phyloP scores from a whole-genome alignment of 2,113 vertebrate species.

The Neofelis nebulosa region DNA sequence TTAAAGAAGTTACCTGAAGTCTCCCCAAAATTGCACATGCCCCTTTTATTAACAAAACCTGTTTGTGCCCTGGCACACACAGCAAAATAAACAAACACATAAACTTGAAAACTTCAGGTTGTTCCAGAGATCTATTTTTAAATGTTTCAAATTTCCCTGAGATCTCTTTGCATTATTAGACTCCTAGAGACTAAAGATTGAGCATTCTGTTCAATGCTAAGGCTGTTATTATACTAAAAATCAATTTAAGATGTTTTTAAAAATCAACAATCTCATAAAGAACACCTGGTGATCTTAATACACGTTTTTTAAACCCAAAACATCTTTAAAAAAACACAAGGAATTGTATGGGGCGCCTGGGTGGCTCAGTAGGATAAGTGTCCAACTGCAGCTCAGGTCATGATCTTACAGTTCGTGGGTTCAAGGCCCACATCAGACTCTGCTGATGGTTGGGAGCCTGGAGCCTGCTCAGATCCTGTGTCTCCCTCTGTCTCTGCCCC shows the following conservation, averaged over 20 bases:
- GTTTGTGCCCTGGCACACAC: neutral
- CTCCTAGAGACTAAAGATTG: neutral
- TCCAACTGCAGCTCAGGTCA: too few species aligned
- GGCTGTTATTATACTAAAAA: neutral
- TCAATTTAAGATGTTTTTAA: slow-evolving; percentile 12
- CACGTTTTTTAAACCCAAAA: neutral
- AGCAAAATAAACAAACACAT: neutral
- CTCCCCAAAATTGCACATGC: neutral
- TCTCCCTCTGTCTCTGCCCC: too few species aligned
- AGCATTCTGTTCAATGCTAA: slow-evolving; percentile 1
- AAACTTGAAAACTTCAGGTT: neutral
- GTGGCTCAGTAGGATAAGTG: too few species aligned
- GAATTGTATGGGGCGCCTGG: too few species aligned
- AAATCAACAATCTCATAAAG: slow-evolving; percentile 20
- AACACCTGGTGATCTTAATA: neutral
- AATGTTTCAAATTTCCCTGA: neutral
- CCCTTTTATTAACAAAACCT: neutral
- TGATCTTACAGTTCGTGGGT: too few species aligned
- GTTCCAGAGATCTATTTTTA: neutral
- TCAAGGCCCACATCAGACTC: too few species aligned
- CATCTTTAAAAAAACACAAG: neutral
- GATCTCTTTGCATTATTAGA: neutral
- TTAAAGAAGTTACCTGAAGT: neutral
- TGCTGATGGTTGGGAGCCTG: too few species aligned
- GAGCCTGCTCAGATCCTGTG: too few species aligned